A percentile compares a stretch with the other conserved stretches of the same genome.
Conservation (phyloP, 2,797 vertebrate genomes). For the Tragopan temminckii region DNA sequence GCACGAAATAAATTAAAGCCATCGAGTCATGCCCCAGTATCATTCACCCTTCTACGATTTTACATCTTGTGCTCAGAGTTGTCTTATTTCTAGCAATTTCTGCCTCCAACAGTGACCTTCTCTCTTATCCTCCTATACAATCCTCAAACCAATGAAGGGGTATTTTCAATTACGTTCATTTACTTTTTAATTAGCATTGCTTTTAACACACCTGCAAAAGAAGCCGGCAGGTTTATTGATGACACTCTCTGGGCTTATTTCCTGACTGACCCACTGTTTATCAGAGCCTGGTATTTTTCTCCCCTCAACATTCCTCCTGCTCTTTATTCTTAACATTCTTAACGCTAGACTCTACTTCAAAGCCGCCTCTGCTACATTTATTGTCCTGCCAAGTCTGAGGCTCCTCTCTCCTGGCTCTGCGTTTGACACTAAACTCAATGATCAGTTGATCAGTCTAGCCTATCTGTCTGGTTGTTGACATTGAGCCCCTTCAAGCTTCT, state of each 20-base stretch:
- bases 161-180: background rate
- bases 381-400: background rate
- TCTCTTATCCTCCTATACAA: background rate
- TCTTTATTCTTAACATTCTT: background rate
- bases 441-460: slow-evolving; percentile 70
- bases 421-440: slow-evolving; percentile 61
- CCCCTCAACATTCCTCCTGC: background rate
- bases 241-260: background rate
- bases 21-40: background rate
- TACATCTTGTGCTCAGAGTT: background rate
- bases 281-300: rapidly evolving
- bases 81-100: background rate
- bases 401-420: background rate
- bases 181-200: background rate
- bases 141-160: background rate
- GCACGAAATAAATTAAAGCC: background rate
- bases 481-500: slow-evolving; percentile 69
- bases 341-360: background rate
- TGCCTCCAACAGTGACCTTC: background rate
- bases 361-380: background rate
- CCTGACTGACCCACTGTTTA: background rate
- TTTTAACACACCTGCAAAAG: background rate
- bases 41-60: background rate
- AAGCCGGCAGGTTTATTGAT: background rate
- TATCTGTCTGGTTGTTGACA: slow-evolving; percentile 80